Conservation (phyloP, 2,797 vertebrate species). For the Hylomyscus alleni region DNA sequence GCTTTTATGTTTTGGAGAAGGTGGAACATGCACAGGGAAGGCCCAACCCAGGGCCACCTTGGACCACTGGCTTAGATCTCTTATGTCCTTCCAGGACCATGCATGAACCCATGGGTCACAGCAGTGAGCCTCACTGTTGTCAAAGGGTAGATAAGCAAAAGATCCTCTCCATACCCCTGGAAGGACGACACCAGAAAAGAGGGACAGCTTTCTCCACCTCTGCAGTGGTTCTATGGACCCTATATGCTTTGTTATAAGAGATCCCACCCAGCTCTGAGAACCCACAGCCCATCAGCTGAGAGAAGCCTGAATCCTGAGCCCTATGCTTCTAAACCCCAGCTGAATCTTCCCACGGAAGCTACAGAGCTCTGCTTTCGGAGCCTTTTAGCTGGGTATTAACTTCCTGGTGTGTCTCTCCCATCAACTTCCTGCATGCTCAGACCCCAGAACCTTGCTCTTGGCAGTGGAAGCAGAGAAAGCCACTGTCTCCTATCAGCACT, state of each 20-base stretch:
- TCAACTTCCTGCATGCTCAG: background rate
- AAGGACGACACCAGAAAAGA: background rate
- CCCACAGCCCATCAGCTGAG: background rate
- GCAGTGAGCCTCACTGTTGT: background rate
- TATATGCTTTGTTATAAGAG: background rate
- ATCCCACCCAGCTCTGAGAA: background rate
- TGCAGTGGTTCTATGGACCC: rapidly evolving
- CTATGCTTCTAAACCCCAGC: background rate
- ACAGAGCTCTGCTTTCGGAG: background rate
- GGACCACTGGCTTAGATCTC: background rate
- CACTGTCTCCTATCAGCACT: background rate
- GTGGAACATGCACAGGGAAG: background rate
- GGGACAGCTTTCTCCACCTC: background rate
- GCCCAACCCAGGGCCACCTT: background rate
- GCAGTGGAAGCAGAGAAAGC: background rate
- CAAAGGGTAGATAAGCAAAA: background rate
- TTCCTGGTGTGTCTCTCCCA: background rate
- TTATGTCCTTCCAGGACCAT: background rate
- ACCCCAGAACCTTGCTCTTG: background rate
- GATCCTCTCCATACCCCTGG: background rate
- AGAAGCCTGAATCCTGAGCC: background rate
- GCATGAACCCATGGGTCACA: background rate
- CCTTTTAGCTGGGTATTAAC: background rate
- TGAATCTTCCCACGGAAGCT: background rate
- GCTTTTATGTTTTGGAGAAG: background rate